A percentile compares a stretch with the other conserved stretches of the same genome.
phyloP scores from a whole-genome alignment of 2,888 invertebrate species.

The Hipparchia semele region DNA sequence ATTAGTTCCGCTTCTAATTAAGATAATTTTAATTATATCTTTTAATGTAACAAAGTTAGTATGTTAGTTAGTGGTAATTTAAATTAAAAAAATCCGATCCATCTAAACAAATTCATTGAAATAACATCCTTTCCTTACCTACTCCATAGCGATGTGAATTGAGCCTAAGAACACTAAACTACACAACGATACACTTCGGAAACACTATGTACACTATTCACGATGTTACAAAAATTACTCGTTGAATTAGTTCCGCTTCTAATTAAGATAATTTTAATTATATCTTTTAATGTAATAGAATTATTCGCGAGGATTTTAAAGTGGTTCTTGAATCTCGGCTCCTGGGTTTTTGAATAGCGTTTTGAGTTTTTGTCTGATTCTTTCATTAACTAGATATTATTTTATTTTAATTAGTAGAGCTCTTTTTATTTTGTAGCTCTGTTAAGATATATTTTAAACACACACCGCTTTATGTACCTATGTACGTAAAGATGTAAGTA shows the following conservation, averaged over 20 bases:
- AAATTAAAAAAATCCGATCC: too few relatives aligned
- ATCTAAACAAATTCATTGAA: too few relatives aligned
- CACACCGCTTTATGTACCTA: too few relatives aligned
- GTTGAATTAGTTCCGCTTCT: slow-evolving; percentile 37
- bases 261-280: slow-evolving; percentile 39
- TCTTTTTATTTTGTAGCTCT: slow-evolving; percentile 3
- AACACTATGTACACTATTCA: slow-evolving; percentile 5
- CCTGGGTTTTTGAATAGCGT: slow-evolving; percentile 17
- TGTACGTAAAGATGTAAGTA: too few relatives aligned
- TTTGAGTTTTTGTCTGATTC: slow-evolving; percentile 19
- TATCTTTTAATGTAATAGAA: slow-evolving; percentile 30
- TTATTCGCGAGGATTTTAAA: slow-evolving; percentile 20
- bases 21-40: slow-evolving; percentile 37
- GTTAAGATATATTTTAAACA: too few relatives aligned
- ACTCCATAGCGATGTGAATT: too few relatives aligned
- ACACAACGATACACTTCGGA: neutral
- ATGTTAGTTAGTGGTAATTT: too few relatives aligned
- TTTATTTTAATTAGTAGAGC: slow-evolving; percentile 26
- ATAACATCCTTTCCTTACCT: too few relatives aligned
- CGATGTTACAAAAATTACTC: slow-evolving; percentile 26
- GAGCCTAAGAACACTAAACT: neutral
- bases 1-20: slow-evolving; percentile 38
- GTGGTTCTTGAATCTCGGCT: slow-evolving; percentile 2
- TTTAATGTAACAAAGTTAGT: slow-evolving; percentile 28
- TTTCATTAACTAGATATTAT: slow-evolving; percentile 15